Conservation (phyloP, 2,797 vertebrate genomes). For the Pseudomugil tenellus region DNA sequence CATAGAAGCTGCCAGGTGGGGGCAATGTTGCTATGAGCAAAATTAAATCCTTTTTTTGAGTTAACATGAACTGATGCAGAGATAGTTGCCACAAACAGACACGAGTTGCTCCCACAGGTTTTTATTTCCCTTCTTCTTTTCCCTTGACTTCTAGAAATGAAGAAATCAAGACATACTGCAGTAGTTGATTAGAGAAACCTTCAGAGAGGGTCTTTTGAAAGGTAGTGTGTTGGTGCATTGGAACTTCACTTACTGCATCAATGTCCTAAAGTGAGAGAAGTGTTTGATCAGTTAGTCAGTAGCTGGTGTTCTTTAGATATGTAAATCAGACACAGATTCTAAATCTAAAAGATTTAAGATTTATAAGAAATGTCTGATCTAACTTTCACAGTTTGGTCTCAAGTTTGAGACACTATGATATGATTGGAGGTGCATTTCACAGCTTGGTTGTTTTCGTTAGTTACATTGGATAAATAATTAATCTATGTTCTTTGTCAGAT, state of each 20-base stretch:
- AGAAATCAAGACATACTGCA: background rate
- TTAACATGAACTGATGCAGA: slow-evolving; percentile 30
- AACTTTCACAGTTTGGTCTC: background rate
- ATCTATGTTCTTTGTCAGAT: background rate
- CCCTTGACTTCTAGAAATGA: background rate
- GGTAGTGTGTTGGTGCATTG: background rate
- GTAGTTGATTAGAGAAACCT: background rate
- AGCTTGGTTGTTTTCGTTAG: background rate
- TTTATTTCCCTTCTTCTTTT: slow-evolving; percentile 13
- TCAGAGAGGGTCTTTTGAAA: background rate
- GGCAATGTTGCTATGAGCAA: slow-evolving; percentile 81
- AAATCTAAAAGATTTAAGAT: slow-evolving; percentile 10
- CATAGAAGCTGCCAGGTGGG: slow-evolving; percentile 72
- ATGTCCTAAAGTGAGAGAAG: background rate
- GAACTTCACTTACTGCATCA: slow-evolving; percentile 15
- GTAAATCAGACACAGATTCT: slow-evolving; percentile 24
- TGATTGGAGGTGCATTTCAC: background rate
- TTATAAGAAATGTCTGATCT: slow-evolving; percentile 2
- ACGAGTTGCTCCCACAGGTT: slow-evolving; percentile 10
- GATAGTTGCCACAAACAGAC: slow-evolving; percentile 11
- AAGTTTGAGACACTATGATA: background rate
- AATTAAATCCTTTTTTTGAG: slow-evolving; percentile 41
- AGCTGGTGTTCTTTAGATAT: slow-evolving; percentile 26
- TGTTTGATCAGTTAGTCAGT: slow-evolving; percentile 31
- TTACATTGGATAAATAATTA: background rate